Base-by-base conservation (phyloP, 2,797 vertebrate species). In the Forpus xanthops region DNA sequence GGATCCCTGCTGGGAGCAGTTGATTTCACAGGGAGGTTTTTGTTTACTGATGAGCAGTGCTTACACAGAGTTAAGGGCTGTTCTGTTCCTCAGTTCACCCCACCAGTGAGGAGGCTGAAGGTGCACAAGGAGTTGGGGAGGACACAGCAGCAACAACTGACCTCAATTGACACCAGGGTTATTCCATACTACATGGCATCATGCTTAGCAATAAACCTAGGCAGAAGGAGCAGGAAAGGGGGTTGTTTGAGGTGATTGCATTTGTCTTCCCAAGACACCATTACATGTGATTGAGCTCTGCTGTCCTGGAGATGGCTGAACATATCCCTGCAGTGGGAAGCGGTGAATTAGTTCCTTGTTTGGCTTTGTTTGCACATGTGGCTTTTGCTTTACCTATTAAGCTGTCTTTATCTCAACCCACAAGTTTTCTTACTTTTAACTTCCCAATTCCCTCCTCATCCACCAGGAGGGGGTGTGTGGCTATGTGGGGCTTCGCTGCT, bases 291-390 rank as follows among this genome's bases (percentile, higher is more conserved):
- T 27, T n/a, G 4, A 19, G 15, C 41, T 8, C 12, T 15, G 47
- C 41, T 39, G 52, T 2, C 53, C 53, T 13, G 53, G 85, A 55
- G 1, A 30, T 4, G 53, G 53, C 53, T 41, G 77, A 27, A 8
- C 70, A 6, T 45, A 14, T 56, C n/a, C 55, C n/a, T 58, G n/a
- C 7, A 3, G 0, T 5, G 14, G 77, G 9, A 5, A 15, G 15
- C 0, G 15, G 30, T 35, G 12, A 23, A 13, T 13, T 5, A 5
- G 15, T 1, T 9, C 44, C 44, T 27, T 2, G 6, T 0, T 41
- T 33, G 53, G 53, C 20, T 56, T 56, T 56, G 53, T 58, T 58
- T 58, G 55, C n/a, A 35, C 55, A 35, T 24, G n/a, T 33, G 23
- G n/a, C 55, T 58, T 58, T 41, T 72, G 60, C 39, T 47, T 35